These are phyloP conservation scores for Pristis pectinata DNA, from an alignment of 2,797 vertebrate genomes.

Conservation along the genomic window DNA sequence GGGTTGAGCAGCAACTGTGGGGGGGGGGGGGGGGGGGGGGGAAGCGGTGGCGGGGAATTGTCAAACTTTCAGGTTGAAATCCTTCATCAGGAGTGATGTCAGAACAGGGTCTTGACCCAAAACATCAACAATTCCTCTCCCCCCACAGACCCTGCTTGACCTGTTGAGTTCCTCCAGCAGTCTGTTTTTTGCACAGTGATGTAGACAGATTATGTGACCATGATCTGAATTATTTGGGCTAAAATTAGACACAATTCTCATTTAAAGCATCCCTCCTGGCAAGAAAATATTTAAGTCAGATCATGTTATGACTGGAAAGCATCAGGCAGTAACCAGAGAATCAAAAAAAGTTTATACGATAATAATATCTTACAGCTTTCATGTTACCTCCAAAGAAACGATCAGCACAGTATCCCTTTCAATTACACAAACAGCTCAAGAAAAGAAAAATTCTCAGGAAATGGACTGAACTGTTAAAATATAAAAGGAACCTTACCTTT, in stretches of 20 bases:
- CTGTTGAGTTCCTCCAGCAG: too few species aligned
- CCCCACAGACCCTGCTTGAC: too few species aligned
- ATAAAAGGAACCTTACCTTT: slow-evolving; percentile 68
- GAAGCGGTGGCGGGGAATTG: too few species aligned
- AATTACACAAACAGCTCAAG: not conserved
- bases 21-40: too few species aligned
- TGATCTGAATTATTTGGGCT: not conserved
- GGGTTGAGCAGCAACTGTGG: too few species aligned
- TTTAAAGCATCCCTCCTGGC: not conserved
- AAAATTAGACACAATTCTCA: not conserved
- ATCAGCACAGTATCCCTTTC: not conserved
- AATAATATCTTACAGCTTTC: not conserved
- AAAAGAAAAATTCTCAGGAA: too few species aligned
- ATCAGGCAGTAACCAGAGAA: not conserved
- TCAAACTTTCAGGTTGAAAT: too few species aligned
- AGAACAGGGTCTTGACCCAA: too few species aligned
- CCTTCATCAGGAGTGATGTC: too few species aligned
- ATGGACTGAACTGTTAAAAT: not conserved
- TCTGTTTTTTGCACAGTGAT: too few species aligned
- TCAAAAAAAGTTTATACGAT: not conserved
- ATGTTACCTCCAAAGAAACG: not conserved
- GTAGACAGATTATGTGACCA: not conserved
- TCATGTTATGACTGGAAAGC: not conserved
- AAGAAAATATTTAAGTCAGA: not conserved
- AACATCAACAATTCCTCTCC: too few species aligned